These are phyloP conservation scores for Malthinus seriepunctatus DNA, from an alignment of 2,888 invertebrate species.

Conservation along the genomic window DNA sequence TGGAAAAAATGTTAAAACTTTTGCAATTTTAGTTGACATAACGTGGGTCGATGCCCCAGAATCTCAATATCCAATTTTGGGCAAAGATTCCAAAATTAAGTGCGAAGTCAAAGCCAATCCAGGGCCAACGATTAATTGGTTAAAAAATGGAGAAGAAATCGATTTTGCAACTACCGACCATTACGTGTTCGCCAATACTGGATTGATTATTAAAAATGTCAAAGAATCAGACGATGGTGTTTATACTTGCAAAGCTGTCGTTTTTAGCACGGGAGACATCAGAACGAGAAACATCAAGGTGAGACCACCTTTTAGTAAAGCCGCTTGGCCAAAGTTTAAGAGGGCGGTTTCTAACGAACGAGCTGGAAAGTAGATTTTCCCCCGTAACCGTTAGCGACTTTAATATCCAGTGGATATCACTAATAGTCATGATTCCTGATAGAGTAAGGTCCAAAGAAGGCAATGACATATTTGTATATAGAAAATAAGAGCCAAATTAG, in stretches of 20 bases:
- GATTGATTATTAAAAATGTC: conserved; percentile 76
- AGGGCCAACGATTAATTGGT: conserved; percentile 84
- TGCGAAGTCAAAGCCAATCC: conserved; percentile 87
- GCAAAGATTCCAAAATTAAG: conserved; percentile 74
- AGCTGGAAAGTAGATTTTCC: no score
- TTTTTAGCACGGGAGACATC: conserved; percentile 78
- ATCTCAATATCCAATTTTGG: conserved; percentile 79
- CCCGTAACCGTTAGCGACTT: no score
- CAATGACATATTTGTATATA: no score
- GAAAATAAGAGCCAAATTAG: no score
- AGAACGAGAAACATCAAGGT: conserved; percentile 78
- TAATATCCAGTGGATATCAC: no score
- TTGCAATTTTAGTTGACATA: conserved; percentile 71
- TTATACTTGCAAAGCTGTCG: conserved; percentile 87
- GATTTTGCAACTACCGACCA: conserved; percentile 69
- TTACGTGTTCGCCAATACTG: conserved; percentile 75
- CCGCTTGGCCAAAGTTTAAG: no score
- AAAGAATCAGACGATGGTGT: conserved; percentile 82
- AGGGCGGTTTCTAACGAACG: no score
- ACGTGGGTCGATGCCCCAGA: conserved; percentile 82
- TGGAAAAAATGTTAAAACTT: background rate
- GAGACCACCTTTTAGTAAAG: no score
- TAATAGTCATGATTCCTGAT: no score
- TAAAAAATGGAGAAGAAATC: conserved; percentile 74
- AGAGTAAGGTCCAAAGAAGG: no score